Base-by-base conservation (phyloP, 2,113 vertebrate species). In the Paramormyrops kingsleyae region DNA sequence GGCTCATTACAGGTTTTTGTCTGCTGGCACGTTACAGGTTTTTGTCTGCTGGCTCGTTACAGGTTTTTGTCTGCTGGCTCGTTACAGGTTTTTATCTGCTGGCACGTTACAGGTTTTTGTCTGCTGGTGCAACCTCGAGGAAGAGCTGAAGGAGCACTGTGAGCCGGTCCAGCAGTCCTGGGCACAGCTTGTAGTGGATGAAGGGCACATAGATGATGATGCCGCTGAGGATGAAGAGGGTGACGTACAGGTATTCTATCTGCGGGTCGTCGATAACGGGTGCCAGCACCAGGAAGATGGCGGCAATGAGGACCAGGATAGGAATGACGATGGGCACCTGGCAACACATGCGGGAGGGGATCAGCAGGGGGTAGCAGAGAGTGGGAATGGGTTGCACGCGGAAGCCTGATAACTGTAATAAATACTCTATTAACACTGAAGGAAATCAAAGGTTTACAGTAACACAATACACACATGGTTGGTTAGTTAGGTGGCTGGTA, bases 91-190 rank as follows among this genome's bases (percentile, higher is more conserved):
- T 70, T 70, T 70, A 27, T 70, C 0, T 70, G 62, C 62, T 27
- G 62, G 27, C 62, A 31, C 0, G 3, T 70, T 70, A 31, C 62
- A 96, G 89, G 88, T 96, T 96, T 92, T 93, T 96, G 5, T 95
- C 93, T 85, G 95, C 94, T 0, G 97, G 97, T 66, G 96, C 96
- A 6, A 98, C 97, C 93, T 98, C 96, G 15, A 98, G 93, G 83
- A 99, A 94, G 74, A 99, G 91, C 94, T 99, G 97, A 87, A 99
- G 95, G 87, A 97, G 94, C 24, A 95, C 89, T 19, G 97, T 98
- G 74, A 96, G 13, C 74, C 83, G 96, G 85, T 92, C 92, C 90
- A 98, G 88, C 87, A 95, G 92, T 53, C 27, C 89, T 24, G 96
- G 96, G 90, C 96, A 96, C 31, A 93, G 90, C 91, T 95, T 96